A percentile compares a stretch with the other conserved stretches of the same genome.
Conservation (phyloP, 2,113 vertebrate species). For the Leiothrix lutea region DNA sequence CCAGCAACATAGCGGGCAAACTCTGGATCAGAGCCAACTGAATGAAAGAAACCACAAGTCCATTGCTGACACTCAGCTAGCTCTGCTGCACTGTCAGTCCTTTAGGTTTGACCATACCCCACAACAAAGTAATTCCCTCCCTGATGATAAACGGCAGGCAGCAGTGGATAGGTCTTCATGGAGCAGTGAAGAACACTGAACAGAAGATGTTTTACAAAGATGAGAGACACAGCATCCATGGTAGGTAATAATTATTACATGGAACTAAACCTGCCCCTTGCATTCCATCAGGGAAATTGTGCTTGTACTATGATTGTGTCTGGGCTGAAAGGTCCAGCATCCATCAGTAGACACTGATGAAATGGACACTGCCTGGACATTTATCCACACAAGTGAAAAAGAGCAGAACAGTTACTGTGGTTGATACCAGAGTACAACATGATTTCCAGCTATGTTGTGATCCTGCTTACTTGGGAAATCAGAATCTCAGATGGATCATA, state of each 20-base stretch:
- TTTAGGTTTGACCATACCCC: constrained; percentile 29
- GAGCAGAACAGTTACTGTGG: neutral
- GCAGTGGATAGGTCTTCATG: neutral
- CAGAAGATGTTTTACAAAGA: neutral
- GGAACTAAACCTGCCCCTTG: neutral
- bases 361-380: neutral
- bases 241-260: neutral
- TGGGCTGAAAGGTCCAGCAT: neutral
- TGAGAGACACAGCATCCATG: fast-evolving
- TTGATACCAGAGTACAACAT: neutral
- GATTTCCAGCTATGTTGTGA: neutral
- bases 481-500: neutral
- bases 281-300: neutral
- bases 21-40: constrained; percentile 97
- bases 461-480: neutral
- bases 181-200: neutral
- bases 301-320: neutral
- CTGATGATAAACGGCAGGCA: constrained; percentile 31
- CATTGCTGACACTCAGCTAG: constrained; percentile 67
- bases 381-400: neutral
- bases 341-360: neutral
- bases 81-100: constrained; percentile 27
- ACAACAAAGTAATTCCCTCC: neutral
- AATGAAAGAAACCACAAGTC: constrained; percentile 36
- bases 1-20: constrained; percentile 97